Evolutionary conservation across 1,140 invertebrate genomes (phyloP), one percentile per base, ranked within the genome.

Genomic region (Drosophila sp.): DNA sequence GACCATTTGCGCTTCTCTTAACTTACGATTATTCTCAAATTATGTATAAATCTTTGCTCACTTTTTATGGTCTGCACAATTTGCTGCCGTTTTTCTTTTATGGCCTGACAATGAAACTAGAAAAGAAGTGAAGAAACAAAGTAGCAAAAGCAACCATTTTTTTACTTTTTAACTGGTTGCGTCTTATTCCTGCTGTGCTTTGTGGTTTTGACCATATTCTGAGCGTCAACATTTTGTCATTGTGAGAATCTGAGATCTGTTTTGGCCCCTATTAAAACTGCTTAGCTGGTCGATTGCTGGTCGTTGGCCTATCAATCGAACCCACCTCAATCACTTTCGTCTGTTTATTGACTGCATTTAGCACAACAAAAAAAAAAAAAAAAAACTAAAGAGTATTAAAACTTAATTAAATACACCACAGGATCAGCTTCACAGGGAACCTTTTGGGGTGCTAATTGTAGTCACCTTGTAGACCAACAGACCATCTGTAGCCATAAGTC

Each of bases 1-100:
- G 76, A 72, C 66, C 83, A 81, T 90, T 86, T 69, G 45, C 72
- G 82, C 71, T 70, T 82, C 82, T 87, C 82, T 87, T 78, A 72
- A 78, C 78, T 87, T 82, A 27, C 61, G 72, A 65, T 76, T 66
- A 82, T 87, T 82, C 84, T 65, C 62, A 62, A 64, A 71, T 73
- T 56, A 64, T 70, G 18, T 63, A 40, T 62, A 79, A 81, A 75
- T 71, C 82, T 78, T 67, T 67, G 38, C 48, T 59, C 54, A 73
- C 82, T 79, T 82, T 86, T 81, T 86, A 87, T 70, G 78, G 75
- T 41, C 34, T 62, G 72, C 25, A 48, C 70, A 69, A 80, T 76
- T 72, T 66, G 73, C 73, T 69, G 63, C 64, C 58, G 65, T 70
- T 64, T 36, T 29, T 50, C 66, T 40, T 69, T 73, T 73, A 73